phyloP scores from a whole-genome alignment of 2,888 invertebrate genomes.

The Trichogramma evanescens region DNA sequence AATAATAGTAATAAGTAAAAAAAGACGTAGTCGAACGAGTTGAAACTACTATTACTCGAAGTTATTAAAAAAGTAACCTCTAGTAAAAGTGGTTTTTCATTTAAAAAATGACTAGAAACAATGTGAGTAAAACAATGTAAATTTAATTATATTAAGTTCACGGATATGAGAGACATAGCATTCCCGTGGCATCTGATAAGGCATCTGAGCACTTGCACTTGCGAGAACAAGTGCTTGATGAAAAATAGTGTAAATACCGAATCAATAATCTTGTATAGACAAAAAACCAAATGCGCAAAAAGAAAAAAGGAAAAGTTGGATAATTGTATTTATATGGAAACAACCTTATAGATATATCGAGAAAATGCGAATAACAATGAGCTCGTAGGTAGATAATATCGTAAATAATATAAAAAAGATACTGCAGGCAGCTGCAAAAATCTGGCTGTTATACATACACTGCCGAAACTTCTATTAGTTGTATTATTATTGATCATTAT shows the following conservation, averaged over 20 bases:
- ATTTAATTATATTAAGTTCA: constrained; percentile 12
- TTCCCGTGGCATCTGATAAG: constrained; percentile 15
- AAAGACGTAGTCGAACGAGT: not conserved
- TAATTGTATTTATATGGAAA: constrained; percentile 22
- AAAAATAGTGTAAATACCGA: constrained; percentile 24
- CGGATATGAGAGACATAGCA: constrained; percentile 13
- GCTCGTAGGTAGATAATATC: constrained; percentile 20
- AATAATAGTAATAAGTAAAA: too few relatives aligned
- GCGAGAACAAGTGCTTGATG: constrained; percentile 17
- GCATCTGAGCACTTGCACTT: not conserved
- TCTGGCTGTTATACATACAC: constrained; percentile 40
- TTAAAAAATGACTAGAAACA: constrained; percentile 12
- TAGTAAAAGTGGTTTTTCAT: constrained; percentile 8
- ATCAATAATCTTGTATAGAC: constrained; percentile 23
- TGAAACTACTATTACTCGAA: constrained; percentile 1
- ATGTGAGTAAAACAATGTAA: constrained; percentile 7
- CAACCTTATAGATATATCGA: constrained; percentile 27
- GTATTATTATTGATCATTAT: constrained; percentile 43
- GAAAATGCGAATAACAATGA: constrained; percentile 14
- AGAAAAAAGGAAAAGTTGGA: constrained; percentile 15
- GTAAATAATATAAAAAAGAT: constrained; percentile 20
- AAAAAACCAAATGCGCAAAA: too few relatives aligned
- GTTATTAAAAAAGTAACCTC: constrained; percentile 1
- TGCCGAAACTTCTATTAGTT: constrained; percentile 46
- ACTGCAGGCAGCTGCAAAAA: constrained; percentile 27